phyloP scores from a whole-genome alignment of 2,888 invertebrate genomes.

The Lithophane socia region DNA sequence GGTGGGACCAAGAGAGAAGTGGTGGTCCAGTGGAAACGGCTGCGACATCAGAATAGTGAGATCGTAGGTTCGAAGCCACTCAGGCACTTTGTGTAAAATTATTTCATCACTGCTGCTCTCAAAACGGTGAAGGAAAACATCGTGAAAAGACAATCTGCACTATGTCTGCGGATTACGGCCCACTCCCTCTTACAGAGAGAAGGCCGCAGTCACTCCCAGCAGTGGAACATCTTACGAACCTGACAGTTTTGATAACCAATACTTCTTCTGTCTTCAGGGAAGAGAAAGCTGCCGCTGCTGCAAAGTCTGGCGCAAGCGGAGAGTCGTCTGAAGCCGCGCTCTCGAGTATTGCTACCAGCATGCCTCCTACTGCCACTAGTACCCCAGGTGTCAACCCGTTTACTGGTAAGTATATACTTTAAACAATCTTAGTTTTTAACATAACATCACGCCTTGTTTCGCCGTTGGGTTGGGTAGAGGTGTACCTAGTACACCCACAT shows the following conservation, averaged over 20 bases:
- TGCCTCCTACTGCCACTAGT: slow-evolving; percentile 82
- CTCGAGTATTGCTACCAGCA: slow-evolving; percentile 69
- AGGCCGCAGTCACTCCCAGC: no score
- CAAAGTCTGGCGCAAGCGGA: slow-evolving; percentile 80
- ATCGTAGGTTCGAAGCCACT: no score
- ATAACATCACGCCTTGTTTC: background rate
- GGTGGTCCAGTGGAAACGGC: no score
- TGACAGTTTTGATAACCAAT: no score
- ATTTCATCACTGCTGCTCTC: no score
- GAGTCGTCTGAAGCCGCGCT: slow-evolving; percentile 74
- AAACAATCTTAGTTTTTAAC: background rate
- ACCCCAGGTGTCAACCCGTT: slow-evolving; percentile 93
- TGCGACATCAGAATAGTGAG: no score
- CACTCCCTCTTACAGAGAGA: no score
- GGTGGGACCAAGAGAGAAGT: no score
- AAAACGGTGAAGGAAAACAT: background rate
- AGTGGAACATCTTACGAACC: no score
- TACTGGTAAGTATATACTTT: slow-evolving; percentile 83
- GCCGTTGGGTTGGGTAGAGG: no score
- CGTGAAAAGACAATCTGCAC: no score
- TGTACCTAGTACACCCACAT: background rate
- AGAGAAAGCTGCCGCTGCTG: slow-evolving; percentile 89
- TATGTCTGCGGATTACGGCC: background rate
- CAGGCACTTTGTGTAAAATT: no score
- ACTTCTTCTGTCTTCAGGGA: slow-evolving; percentile 82